These are phyloP conservation scores for Morpho achilles DNA, from an alignment of 2,888 invertebrate species.

Conservation along the genomic window DNA sequence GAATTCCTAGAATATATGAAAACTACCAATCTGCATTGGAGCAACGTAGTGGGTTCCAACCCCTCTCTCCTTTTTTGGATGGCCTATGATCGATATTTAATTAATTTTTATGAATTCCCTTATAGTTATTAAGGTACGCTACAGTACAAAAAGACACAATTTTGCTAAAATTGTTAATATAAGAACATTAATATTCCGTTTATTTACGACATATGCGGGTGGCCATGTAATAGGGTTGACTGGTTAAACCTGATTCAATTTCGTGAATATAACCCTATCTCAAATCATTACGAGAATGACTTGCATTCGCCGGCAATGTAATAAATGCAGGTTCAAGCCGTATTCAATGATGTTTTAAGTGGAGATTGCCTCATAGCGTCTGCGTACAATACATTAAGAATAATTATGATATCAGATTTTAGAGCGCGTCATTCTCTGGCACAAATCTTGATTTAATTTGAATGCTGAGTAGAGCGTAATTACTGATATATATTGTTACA, in stretches of 20 bases:
- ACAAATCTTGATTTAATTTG: slow-evolving; percentile 3
- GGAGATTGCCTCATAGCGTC: slow-evolving; percentile 11
- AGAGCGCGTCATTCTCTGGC: slow-evolving; percentile 1
- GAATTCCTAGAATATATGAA: too few species aligned
- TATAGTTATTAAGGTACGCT: too few species aligned
- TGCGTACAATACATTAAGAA: slow-evolving; percentile 10
- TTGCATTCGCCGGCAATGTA: slow-evolving; percentile 29
- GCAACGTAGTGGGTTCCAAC: too few species aligned
- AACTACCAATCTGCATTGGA: too few species aligned
- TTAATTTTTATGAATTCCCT: too few species aligned
- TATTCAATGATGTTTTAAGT: slow-evolving; percentile 15
- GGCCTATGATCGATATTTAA: too few species aligned
- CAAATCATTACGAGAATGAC: slow-evolving; percentile 34
- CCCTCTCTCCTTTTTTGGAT: too few species aligned
- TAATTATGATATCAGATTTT: slow-evolving; percentile 9
- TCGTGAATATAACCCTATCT: slow-evolving; percentile 42
- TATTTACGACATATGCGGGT: slow-evolving; percentile 50
- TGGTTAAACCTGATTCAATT: slow-evolving; percentile 56
- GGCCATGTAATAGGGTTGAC: slow-evolving; percentile 54
- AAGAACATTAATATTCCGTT: slow-evolving; percentile 3
- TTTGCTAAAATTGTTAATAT: not conserved
- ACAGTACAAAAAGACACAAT: too few species aligned
- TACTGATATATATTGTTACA: too few species aligned
- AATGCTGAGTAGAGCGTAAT: not conserved
- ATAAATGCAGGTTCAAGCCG: slow-evolving; percentile 17